phyloP scores from a whole-genome alignment of 2,113 vertebrate genomes.

The Prinia subflava region DNA sequence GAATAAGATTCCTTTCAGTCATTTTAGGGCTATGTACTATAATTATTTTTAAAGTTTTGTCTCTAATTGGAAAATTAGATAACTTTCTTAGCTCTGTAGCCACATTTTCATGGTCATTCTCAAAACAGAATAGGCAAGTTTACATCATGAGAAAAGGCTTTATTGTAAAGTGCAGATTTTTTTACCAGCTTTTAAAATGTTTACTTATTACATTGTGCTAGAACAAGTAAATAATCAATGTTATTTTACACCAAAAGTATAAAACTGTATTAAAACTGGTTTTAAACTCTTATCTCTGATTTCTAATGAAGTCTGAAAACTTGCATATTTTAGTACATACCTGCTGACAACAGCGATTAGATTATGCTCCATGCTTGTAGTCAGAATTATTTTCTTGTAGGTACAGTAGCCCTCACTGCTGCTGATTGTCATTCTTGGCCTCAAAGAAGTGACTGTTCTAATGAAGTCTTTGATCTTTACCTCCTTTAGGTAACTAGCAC shows the following conservation, averaged over 20 bases:
- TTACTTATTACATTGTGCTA: not conserved
- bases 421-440: not conserved
- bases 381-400: not conserved
- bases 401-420: not conserved
- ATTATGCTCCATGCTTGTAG: not conserved
- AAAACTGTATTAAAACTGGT: not conserved
- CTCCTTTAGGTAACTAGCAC: not conserved
- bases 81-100: not conserved
- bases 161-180: not conserved
- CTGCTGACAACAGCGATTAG: not conserved
- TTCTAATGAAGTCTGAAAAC: not conserved
- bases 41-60: not conserved
- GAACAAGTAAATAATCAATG: not conserved
- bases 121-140: not conserved
- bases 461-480: constrained; percentile 35
- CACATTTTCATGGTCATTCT: not conserved
- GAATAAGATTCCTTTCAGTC: not conserved
- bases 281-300: not conserved
- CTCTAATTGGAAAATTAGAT: not conserved
- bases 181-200: not conserved
- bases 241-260: not conserved
- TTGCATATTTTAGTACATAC: not conserved
- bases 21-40: not conserved
- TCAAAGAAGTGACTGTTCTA: constrained; percentile 3
- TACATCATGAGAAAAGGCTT: not conserved